Conservation (phyloP, 2,888 invertebrate species). For the Cyclophora punctaria region DNA sequence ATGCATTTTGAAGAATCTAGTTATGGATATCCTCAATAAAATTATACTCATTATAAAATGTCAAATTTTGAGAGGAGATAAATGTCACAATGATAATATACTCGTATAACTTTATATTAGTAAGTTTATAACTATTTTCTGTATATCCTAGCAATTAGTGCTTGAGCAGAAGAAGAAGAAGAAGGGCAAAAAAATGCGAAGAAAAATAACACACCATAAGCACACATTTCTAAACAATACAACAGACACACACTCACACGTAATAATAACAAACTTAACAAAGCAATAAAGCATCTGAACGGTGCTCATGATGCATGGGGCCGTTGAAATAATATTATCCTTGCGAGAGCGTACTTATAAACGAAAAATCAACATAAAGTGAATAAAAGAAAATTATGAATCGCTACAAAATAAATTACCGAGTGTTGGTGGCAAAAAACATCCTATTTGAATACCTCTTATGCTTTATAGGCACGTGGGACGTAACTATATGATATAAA, state of each 20-base stretch:
- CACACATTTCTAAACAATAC: constrained; percentile 10
- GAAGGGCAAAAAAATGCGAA: neutral
- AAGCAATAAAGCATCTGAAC: constrained; percentile 54
- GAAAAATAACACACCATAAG: too few relatives aligned
- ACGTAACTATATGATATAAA: constrained; percentile 72
- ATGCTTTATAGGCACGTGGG: constrained; percentile 70
- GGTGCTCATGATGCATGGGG: constrained; percentile 60
- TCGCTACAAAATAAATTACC: constrained; percentile 74
- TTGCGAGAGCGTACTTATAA: constrained; percentile 68
- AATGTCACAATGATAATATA: too few relatives aligned
- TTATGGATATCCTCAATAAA: too few relatives aligned
- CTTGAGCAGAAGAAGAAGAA: too few relatives aligned
- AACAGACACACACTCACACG: constrained; percentile 23
- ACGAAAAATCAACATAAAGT: constrained; percentile 75
- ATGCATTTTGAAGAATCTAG: too few relatives aligned
- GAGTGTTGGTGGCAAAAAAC: constrained; percentile 75
- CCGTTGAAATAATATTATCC: constrained; percentile 74
- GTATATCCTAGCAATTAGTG: too few relatives aligned
- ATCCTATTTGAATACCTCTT: constrained; percentile 75
- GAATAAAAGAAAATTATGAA: constrained; percentile 76
- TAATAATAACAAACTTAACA: constrained; percentile 56
- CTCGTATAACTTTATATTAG: too few relatives aligned
- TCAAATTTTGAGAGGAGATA: too few relatives aligned
- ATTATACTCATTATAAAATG: too few relatives aligned
- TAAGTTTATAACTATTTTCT: too few relatives aligned